Evolutionary conservation across 2,797 vertebrate species (phyloP).

Genomic region (Phaenicophaeus curvirostris): DNA sequence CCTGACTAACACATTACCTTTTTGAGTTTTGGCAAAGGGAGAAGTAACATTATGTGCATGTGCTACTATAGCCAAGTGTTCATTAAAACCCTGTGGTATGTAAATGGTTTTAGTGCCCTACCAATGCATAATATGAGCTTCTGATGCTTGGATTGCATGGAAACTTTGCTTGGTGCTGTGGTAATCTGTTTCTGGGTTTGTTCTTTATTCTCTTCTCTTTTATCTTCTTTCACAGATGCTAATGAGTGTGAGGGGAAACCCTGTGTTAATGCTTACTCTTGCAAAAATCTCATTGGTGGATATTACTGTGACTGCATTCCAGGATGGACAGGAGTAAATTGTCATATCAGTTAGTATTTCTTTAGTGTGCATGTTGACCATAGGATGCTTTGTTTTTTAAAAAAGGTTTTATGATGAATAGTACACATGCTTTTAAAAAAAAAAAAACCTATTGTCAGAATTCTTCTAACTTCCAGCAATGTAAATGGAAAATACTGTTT

Average conservation of each 20-base stretch:
- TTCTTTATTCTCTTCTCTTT: conserved; percentile 73
- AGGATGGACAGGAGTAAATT: conserved; percentile 95
- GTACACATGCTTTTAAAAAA: background rate
- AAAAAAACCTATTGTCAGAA: background rate
- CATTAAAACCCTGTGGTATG: background rate
- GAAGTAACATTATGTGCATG: conserved; percentile 24
- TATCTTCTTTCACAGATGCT: conserved; percentile 89
- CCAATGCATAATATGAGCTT: background rate
- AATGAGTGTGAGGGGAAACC: conserved; percentile 93
- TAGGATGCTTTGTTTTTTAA: conserved; percentile 4
- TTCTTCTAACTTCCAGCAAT: background rate
- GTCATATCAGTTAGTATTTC: conserved; percentile 96
- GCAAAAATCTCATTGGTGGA: conserved; percentile 99
- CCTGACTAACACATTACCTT: conserved; percentile 27
- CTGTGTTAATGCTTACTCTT: conserved; percentile 95
- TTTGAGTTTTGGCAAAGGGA: conserved; percentile 3
- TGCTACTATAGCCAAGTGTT: background rate
- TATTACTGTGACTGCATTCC: conserved; percentile 96
- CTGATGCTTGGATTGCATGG: conserved; percentile 61
- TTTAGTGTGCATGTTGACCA: conserved; percentile 50
- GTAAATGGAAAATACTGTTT: background rate
- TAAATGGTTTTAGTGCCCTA: background rate
- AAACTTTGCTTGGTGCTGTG: conserved; percentile 72
- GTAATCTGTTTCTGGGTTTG: conserved; percentile 72
- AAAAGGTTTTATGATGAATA: background rate